Percentiles rank a stretch among this genome's conserved stretches.
Evolutionary conservation across 2,113 vertebrate species (phyloP).

Genomic region (Ellobius talpinus): DNA sequence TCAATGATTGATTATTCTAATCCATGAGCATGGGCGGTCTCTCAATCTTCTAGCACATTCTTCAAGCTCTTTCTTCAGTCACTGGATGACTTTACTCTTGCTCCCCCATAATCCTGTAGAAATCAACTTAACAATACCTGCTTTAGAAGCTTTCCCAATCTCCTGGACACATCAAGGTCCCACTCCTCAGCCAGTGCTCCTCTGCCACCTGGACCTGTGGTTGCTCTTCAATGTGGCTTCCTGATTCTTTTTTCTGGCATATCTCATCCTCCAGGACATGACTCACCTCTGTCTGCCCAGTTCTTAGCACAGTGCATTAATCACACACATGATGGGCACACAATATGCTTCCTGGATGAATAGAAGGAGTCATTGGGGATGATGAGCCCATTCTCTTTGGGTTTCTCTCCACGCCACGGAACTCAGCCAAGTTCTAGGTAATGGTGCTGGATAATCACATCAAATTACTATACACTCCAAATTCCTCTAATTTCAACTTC

Average conservation of each 20-base stretch:
- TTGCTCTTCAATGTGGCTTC: not conserved
- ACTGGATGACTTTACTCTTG: not conserved
- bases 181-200: not conserved
- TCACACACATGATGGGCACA: not conserved
- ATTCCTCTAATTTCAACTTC: slow-evolving; percentile 66
- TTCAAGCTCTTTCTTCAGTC: not conserved
- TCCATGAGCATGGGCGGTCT: not conserved
- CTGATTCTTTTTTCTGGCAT: not conserved
- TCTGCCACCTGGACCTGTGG: not conserved
- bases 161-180: not conserved
- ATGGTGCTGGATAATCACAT: slow-evolving; percentile 54
- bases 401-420: not conserved
- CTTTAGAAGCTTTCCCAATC: not conserved
- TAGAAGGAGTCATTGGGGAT: not conserved
- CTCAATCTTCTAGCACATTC: not conserved
- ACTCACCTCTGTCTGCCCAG: not conserved
- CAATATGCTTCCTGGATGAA: not conserved
- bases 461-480: slow-evolving; percentile 48
- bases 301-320: not conserved
- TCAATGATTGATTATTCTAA: not conserved
- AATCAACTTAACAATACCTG: fast-evolving
- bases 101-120: not conserved
- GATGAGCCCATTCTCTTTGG: slow-evolving; percentile 8
- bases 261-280: not conserved
- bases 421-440: slow-evolving; percentile 57